Evolutionary conservation across 2,888 invertebrate species (phyloP).

Genomic region (Philereme vetulata): DNA sequence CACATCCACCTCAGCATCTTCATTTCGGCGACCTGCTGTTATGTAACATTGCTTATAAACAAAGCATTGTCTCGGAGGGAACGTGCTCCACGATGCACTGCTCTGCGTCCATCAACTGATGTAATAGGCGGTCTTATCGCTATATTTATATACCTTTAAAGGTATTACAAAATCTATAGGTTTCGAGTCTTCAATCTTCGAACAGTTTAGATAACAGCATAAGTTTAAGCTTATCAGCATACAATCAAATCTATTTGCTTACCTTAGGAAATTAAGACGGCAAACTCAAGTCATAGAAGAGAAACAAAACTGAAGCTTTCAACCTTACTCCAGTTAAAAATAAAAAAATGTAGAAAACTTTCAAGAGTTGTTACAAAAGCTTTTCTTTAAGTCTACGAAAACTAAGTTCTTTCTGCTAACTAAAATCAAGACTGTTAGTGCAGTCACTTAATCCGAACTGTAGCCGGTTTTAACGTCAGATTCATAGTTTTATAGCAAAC

Average conservation of each 20-base stretch:
- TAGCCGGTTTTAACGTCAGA: not conserved
- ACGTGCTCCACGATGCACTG: no score
- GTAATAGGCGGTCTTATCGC: no score
- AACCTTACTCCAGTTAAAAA: constrained; percentile 25
- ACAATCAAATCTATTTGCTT: constrained; percentile 10
- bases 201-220: no score
- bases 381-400: constrained; percentile 23
- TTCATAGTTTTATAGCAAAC: constrained; percentile 1
- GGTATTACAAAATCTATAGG: no score
- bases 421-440: constrained; percentile 5
- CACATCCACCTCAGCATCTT: no score
- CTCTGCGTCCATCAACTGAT: no score
- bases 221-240: no score
- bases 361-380: constrained; percentile 25
- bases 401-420: constrained; percentile 1
- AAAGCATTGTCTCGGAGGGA: no score
- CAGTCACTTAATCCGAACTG: constrained; percentile 10
- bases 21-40: no score
- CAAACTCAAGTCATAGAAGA: constrained; percentile 21
- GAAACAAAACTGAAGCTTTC: constrained; percentile 25
- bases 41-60: no score
- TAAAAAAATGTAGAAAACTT: constrained; percentile 26
- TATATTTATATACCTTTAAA: no score
- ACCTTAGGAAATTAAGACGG: constrained; percentile 29
- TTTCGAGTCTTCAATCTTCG: no score